These are phyloP conservation scores for Scopus umbretta DNA, from an alignment of 2,113 vertebrate species.

Conservation along the genomic window DNA sequence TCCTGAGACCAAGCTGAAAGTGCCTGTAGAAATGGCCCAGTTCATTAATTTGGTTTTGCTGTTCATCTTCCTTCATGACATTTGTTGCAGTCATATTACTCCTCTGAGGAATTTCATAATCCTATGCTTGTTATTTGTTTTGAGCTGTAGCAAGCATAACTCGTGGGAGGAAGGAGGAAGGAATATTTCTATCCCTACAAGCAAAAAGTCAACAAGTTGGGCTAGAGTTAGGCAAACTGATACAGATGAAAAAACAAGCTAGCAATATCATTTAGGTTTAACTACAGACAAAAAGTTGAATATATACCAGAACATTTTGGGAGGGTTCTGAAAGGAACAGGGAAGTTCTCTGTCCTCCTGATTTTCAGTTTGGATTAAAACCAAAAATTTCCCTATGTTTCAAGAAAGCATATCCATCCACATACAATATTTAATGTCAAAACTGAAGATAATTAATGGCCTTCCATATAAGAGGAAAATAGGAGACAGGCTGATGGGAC, in stretches of 20 bases:
- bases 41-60: background rate
- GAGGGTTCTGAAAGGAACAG: background rate
- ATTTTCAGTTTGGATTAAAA: background rate
- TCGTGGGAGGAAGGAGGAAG: background rate
- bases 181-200: background rate
- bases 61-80: background rate
- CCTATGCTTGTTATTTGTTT: background rate
- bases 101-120: background rate
- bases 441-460: background rate
- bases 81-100: background rate
- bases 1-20: background rate
- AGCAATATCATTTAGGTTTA: background rate
- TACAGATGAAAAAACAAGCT: background rate
- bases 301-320: background rate
- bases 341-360: background rate
- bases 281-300: background rate
- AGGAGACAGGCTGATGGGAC: background rate
- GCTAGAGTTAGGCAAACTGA: background rate
- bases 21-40: background rate
- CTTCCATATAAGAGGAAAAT: background rate
- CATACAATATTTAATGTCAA: background rate
- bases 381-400: background rate
- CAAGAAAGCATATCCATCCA: background rate
- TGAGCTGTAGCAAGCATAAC: background rate
- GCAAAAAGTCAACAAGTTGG: background rate